phyloP scores from a whole-genome alignment of 2,888 invertebrate species.

The Pammene aurita region DNA sequence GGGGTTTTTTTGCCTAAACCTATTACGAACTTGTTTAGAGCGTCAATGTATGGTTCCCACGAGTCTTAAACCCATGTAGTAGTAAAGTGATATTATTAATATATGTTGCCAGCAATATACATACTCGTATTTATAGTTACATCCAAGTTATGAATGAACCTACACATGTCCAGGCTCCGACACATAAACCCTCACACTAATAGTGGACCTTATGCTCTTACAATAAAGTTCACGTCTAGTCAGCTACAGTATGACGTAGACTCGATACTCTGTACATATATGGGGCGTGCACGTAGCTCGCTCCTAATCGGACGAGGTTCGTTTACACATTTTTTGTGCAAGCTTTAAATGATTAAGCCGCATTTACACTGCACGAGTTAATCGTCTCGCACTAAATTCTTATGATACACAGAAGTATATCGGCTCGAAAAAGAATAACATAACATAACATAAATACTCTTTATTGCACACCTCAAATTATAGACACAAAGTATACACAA shows the following conservation, averaged over 20 bases:
- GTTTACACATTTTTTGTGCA: conserved; percentile 23
- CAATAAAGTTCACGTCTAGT: no score
- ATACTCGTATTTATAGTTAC: not conserved
- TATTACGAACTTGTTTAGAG: no score
- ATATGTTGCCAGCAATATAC: no score
- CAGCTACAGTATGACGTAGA: not conserved
- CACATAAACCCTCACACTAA: not conserved
- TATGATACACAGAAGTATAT: not conserved
- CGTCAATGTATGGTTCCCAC: no score
- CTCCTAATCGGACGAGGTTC: conserved; percentile 24
- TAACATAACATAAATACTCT: no score
- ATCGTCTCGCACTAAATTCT: not conserved
- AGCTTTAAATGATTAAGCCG: not conserved
- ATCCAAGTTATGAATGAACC: conserved; percentile 8
- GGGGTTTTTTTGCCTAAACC: no score
- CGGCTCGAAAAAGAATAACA: no score
- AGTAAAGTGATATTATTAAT: no score
- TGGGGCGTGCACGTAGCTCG: conserved; percentile 7
- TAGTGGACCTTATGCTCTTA: not conserved
- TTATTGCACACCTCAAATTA: no score
- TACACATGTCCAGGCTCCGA: not conserved
- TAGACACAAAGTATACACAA: no score
- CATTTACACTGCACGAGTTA: not conserved
- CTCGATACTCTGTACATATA: conserved; percentile 3
- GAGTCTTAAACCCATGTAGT: no score